Evolutionary conservation across 2,113 vertebrate genomes (phyloP).

Genomic region (Polypterus senegalus): DNA sequence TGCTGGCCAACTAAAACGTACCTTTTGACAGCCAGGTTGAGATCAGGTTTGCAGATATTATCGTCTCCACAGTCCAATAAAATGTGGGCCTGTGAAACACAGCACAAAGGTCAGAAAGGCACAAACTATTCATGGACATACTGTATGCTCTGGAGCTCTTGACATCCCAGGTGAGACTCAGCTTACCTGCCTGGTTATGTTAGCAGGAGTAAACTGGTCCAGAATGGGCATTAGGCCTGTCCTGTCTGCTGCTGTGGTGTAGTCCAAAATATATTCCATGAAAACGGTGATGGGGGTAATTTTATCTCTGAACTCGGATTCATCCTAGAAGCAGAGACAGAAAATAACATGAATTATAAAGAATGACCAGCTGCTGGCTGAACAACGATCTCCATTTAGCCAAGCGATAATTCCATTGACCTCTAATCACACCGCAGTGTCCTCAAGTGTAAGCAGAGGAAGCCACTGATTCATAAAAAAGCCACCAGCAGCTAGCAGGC

Average conservation of each 20-base stretch:
- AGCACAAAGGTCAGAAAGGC: background rate
- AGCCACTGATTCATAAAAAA: too few relatives aligned
- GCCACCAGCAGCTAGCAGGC: too few relatives aligned
- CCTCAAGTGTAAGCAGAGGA: too few relatives aligned
- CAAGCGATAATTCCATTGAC: too few relatives aligned
- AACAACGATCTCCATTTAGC: too few relatives aligned
- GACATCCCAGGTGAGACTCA: background rate
- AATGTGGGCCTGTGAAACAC: conserved; percentile 69
- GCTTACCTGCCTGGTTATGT: conserved; percentile 79
- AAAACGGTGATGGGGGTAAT: conserved; percentile 86
- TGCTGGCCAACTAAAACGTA: conserved; percentile 27
- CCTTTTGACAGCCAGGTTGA: conserved; percentile 73
- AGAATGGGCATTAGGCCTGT: conserved; percentile 76
- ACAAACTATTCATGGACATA: too few relatives aligned
- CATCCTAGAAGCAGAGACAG: conserved; percentile 52
- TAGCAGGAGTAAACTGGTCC: conserved; percentile 69
- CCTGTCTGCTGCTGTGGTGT: conserved; percentile 54
- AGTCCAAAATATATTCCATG: conserved; percentile 85
- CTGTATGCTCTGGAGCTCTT: too few relatives aligned
- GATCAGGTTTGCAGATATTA: conserved; percentile 85
- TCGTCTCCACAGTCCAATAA: conserved; percentile 88
- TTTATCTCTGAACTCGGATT: conserved; percentile 88
- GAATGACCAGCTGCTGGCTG: too few relatives aligned
- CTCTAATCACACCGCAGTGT: too few relatives aligned
- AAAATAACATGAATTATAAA: conserved; percentile 3